phyloP scores from a whole-genome alignment of 1,140 invertebrate species.

The Zaprionus tsacasi region DNA sequence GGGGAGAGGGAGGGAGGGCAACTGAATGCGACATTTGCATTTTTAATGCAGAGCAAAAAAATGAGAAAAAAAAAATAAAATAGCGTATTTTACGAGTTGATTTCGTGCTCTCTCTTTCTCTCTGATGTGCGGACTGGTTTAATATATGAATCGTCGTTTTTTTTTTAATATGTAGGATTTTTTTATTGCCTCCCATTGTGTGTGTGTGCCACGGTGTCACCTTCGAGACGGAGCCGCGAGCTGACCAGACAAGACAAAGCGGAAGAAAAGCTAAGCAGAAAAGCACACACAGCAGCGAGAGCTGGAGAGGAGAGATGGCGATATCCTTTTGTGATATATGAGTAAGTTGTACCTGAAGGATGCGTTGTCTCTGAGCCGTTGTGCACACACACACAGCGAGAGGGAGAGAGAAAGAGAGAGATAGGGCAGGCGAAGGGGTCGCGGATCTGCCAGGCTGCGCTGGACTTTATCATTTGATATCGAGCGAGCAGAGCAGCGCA shows the following conservation, averaged over 20 bases:
- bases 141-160: neutral
- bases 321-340: slow-evolving; percentile 84
- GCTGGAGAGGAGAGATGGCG: slow-evolving; percentile 47
- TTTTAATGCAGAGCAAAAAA: slow-evolving; percentile 82
- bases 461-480: slow-evolving; percentile 77
- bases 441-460: slow-evolving; percentile 8
- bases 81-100: slow-evolving; percentile 70
- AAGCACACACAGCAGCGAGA: slow-evolving; percentile 64
- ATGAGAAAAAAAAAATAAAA: slow-evolving; percentile 51
- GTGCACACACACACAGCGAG: slow-evolving; percentile 62
- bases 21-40: slow-evolving; percentile 83
- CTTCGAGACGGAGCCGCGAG: slow-evolving; percentile 64
- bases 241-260: slow-evolving; percentile 71
- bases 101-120: slow-evolving; percentile 62
- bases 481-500: slow-evolving; percentile 59
- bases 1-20: slow-evolving; percentile 28
- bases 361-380: slow-evolving; percentile 73
- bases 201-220: slow-evolving; percentile 77
- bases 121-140: slow-evolving; percentile 56
- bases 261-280: slow-evolving; percentile 74
- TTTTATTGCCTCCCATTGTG: slow-evolving; percentile 58
- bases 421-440: neutral
- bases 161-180: slow-evolving; percentile 43
- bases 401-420: no score
- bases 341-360: slow-evolving; percentile 83